Evolutionary conservation across 2,113 vertebrate species (phyloP).

Genomic region (Pterocles burchelli): DNA sequence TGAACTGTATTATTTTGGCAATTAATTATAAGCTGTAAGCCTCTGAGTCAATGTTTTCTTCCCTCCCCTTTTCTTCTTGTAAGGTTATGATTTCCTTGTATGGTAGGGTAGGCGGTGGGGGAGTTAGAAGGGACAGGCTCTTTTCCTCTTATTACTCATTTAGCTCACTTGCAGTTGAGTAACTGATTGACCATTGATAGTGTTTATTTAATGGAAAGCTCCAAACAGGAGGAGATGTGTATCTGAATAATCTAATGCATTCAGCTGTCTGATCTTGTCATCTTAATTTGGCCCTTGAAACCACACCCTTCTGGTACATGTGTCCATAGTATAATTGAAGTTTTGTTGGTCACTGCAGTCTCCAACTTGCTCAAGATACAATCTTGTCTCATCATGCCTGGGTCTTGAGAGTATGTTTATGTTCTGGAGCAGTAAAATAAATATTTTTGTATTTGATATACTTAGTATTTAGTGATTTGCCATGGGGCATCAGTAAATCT

Average conservation of each 20-base stretch:
- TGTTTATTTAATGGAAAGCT: not conserved
- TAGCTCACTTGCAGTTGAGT: too few relatives aligned
- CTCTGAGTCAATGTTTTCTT: not conserved
- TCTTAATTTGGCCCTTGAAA: not conserved
- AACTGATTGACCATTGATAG: too few relatives aligned
- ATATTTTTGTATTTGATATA: not conserved
- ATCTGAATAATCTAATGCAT: not conserved
- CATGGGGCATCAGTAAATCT: not conserved
- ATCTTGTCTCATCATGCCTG: not conserved
- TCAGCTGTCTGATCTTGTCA: slow-evolving; percentile 8
- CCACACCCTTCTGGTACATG: not conserved
- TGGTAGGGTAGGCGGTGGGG: rapidly evolving
- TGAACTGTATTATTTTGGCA: not conserved
- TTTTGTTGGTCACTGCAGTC: slow-evolving; percentile 15
- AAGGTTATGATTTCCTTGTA: not conserved
- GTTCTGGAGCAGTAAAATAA: slow-evolving; percentile 15
- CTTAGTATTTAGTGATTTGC: not conserved
- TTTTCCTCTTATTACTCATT: not conserved
- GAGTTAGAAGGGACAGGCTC: not conserved
- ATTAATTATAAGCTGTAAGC: not conserved
- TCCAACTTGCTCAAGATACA: not conserved
- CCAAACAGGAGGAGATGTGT: not conserved
- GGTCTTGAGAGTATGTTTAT: not conserved
- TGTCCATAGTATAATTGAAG: not conserved
- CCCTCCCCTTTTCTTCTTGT: not conserved